Conservation (phyloP, 2,888 invertebrate genomes). For the Synanthedon myopaeformis region DNA sequence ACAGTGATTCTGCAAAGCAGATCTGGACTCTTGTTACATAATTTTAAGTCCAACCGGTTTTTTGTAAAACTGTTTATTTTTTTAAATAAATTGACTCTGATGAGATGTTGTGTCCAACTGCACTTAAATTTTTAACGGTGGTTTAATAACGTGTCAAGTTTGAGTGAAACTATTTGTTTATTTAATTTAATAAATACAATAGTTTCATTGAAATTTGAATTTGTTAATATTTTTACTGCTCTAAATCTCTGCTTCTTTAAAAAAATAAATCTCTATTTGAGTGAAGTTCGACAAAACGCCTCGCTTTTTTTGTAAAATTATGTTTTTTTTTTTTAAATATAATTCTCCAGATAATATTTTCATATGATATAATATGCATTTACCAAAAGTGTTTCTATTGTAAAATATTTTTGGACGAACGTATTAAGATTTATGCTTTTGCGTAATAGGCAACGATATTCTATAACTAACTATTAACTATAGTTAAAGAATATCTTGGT, state of each 20-base stretch:
- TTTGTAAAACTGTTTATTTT: conserved; percentile 22
- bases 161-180: conserved; percentile 21
- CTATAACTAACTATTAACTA: too few species aligned
- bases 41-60: conserved; percentile 59
- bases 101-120: conserved; percentile 68
- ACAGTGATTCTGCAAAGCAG: conserved; percentile 67
- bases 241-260: conserved; percentile 35
- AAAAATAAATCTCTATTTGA: conserved; percentile 33
- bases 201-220: conserved; percentile 10
- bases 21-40: conserved; percentile 64
- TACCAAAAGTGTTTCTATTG: conserved; percentile 9
- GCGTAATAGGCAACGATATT: not conserved
- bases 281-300: conserved; percentile 68
- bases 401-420: conserved; percentile 13
- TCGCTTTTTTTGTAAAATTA: conserved; percentile 12
- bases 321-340: conserved; percentile 2
- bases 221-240: conserved; percentile 29
- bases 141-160: conserved; percentile 26
- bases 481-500: too few species aligned
- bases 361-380: conserved; percentile 15
- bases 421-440: conserved; percentile 2
- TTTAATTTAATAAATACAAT: conserved; percentile 25
- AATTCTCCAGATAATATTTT: not conserved
- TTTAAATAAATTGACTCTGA: conserved; percentile 18
- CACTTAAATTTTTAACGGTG: conserved; percentile 68